A percentile compares a stretch with the other conserved stretches of the same genome.
Evolutionary conservation across 2,113 vertebrate genomes (phyloP).

Genomic region (Oxyura jamaicensis): DNA sequence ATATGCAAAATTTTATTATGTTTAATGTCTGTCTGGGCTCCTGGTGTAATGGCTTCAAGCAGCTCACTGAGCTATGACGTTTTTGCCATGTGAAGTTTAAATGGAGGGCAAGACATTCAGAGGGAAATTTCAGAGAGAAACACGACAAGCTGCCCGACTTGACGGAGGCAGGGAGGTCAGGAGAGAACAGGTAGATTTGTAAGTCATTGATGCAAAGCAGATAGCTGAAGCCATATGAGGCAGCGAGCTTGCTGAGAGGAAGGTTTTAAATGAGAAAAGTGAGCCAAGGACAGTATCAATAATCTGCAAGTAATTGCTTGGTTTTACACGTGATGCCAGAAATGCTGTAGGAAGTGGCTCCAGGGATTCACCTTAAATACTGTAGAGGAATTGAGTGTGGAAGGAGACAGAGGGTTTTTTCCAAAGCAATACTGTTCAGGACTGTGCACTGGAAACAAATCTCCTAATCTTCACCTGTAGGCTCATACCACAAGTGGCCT

Average conservation of each 20-base stretch:
- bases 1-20: conserved; percentile 54
- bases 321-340: not conserved
- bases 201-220: conserved; percentile 59
- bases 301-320: conserved; percentile 50
- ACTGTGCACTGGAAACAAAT: not conserved
- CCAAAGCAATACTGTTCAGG: not conserved
- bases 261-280: conserved; percentile 54
- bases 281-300: conserved; percentile 53
- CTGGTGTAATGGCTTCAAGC: conserved; percentile 48
- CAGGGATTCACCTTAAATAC: conserved; percentile 20
- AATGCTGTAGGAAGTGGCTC: not conserved
- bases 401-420: not conserved
- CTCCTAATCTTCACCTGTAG: not conserved
- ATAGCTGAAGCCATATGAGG: conserved; percentile 45
- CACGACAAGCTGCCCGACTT: not conserved
- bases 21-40: conserved; percentile 51
- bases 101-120: conserved; percentile 48
- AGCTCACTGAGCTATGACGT: conserved; percentile 52
- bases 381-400: not conserved
- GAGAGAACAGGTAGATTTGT: conserved; percentile 58
- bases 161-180: conserved; percentile 20
- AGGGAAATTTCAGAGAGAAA: conserved; percentile 47
- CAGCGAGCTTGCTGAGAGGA: not conserved
- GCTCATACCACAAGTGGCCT: not conserved
- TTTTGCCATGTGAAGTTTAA: conserved; percentile 58